Base-by-base conservation (phyloP, 2,888 invertebrate species). In the Boloria selene region DNA sequence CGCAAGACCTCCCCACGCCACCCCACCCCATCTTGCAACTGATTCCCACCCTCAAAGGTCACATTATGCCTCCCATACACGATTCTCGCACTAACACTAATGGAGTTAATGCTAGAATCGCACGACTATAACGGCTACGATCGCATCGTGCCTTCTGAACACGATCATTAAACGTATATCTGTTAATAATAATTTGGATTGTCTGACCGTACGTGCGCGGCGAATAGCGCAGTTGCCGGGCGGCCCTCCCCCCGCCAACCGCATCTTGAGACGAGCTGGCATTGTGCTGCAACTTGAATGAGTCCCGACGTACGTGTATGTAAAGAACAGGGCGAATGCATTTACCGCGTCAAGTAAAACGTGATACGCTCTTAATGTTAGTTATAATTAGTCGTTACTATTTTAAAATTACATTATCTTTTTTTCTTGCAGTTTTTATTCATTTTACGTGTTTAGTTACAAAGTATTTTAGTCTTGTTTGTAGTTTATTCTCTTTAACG, bases 151-250 rank as follows among this genome's bases (percentile, higher is more conserved):
- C 67, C 81, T 52, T 58, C 61, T 78, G 82, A 83, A 85, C 84
- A 84, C 86, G 84, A 85, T 87, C 87, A 87, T 88, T 87, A 88
- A 87, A 86, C 85, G 83, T 87, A 86, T 73, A 72, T 73, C 69
- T 72, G 88, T 87, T 89, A 88, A 89, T 89, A 88, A 88, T 88
- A 88, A 90, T 89, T 90, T 83, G 85, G 87, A 88, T 89, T 89
- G 89, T 88, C 88, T 88, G 87, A 84, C 80, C 80, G 86, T 87
- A 86, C 84, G 86, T 88, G 88, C 86, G 86, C 87, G 82, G 78
- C 83, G 84, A 88, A 85, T 86, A 84, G 87, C 88, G 88, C 88
- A 85, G 88, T 89, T 87, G 87, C 85, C 72, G 56, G 52, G 16
- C 49, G 17, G 22, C 76, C 73, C 73, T 74, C 71, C 75, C 75